These are phyloP conservation scores for Nomia melanderi DNA, from an alignment of 1,140 invertebrate genomes.

Conservation along the genomic window DNA sequence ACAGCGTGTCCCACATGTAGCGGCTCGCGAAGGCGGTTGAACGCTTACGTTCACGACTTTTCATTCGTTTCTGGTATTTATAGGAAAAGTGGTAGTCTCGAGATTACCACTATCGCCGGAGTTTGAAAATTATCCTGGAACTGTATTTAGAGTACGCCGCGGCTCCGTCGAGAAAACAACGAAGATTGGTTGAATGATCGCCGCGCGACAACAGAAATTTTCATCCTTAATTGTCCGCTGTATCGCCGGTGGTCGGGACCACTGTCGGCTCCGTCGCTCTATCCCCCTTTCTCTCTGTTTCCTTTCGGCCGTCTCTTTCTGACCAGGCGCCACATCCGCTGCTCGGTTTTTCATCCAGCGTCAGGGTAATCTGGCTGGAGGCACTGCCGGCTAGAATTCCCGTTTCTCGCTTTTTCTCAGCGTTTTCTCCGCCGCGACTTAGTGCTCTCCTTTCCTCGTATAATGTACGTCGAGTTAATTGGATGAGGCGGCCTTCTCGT, in stretches of 20 bases:
- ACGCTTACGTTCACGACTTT: no score
- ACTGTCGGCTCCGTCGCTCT: no score
- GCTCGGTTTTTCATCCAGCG: constrained; percentile 42
- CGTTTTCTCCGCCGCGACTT: constrained; percentile 52
- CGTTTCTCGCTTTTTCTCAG: constrained; percentile 48
- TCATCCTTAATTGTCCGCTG: not conserved
- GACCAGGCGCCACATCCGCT: constrained; percentile 34
- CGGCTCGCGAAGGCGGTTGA: no score
- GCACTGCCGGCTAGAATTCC: constrained; percentile 33
- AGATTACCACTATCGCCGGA: no score
- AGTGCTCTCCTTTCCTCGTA: constrained; percentile 44
- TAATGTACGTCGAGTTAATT: constrained; percentile 67
- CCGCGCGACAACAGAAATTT: not conserved
- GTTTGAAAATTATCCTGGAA: no score
- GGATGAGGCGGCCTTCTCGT: constrained; percentile 54
- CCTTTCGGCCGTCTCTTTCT: not conserved
- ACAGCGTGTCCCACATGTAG: not conserved
- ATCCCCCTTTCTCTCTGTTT: no score
- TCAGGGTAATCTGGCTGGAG: constrained; percentile 36
- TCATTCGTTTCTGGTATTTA: no score
- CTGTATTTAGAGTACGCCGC: no score
- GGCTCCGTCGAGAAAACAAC: not conserved
- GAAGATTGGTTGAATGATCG: not conserved
- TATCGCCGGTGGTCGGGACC: not conserved
- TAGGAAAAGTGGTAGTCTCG: no score